Percentiles rank a stretch among this genome's conserved stretches.
Conservation (phyloP, 1,140 invertebrate genomes). For the Drosophila pseudoananassae region DNA sequence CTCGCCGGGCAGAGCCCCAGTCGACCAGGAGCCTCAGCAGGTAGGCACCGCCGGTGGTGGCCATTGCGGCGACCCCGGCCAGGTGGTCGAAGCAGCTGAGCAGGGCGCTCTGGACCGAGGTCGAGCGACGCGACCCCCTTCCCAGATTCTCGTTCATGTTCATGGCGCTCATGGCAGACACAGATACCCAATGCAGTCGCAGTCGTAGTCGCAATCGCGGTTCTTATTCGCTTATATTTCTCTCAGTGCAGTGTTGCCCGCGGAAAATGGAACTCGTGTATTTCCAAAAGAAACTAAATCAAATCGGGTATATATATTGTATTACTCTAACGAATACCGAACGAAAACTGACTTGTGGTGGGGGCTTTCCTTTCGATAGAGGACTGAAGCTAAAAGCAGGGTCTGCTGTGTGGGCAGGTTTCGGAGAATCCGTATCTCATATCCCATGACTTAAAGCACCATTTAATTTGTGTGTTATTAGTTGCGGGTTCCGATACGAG, state of each 20-base stretch:
- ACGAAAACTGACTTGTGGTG: constrained; percentile 2
- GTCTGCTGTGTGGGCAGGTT: background rate
- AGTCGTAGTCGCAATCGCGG: background rate
- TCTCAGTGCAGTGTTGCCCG: background rate
- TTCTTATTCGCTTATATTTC: background rate
- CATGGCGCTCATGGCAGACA: constrained; percentile 1
- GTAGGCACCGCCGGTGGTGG: background rate
- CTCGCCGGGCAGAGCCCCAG: background rate
- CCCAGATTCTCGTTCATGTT: background rate
- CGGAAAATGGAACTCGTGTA: background rate
- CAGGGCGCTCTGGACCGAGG: constrained; percentile 14
- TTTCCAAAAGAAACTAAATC: background rate
- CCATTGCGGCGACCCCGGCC: background rate
- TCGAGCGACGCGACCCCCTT: background rate
- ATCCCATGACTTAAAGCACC: background rate
- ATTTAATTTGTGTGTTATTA: background rate
- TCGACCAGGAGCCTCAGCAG: background rate
- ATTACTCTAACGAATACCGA: constrained; percentile 15
- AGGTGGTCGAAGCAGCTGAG: constrained; percentile 15
- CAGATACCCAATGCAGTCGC: background rate
- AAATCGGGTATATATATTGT: constrained; percentile 5
- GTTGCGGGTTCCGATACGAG: background rate
- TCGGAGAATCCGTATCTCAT: background rate
- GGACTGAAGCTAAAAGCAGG: background rate
- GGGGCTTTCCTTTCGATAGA: background rate